A percentile compares a stretch with the other conserved stretches of the same genome.
Evolutionary conservation across 2,797 vertebrate genomes (phyloP).

Genomic region (Sebastiscus albofasciatus): DNA sequence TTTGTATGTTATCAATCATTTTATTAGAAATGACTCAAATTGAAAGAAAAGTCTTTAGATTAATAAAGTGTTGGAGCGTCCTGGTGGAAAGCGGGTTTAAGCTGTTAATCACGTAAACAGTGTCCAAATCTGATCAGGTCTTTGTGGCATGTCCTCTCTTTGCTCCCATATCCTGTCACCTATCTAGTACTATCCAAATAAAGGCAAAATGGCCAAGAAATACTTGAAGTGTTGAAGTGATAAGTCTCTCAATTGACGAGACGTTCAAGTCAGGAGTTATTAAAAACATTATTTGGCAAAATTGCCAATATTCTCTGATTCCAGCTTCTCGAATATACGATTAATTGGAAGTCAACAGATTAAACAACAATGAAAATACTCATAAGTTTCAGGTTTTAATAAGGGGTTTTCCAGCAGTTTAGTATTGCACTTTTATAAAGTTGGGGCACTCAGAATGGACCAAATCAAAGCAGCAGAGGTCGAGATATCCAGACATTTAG

Average conservation of each 20-base stretch:
- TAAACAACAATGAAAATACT: background rate
- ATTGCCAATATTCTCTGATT: background rate
- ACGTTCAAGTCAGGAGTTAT: background rate
- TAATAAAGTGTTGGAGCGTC: background rate
- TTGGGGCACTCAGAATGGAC: background rate
- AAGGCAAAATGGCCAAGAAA: background rate
- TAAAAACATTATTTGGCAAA: too few relatives aligned
- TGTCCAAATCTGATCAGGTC: background rate
- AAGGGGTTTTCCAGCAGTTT: background rate
- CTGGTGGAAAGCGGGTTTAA: background rate
- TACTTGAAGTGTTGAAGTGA: background rate
- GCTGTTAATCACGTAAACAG: background rate
- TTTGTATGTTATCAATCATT: background rate
- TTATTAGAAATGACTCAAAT: background rate
- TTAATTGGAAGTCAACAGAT: background rate
- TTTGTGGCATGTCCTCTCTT: background rate
- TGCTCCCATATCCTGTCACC: background rate
- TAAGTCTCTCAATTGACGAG: background rate
- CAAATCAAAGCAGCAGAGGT: background rate
- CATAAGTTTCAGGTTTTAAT: background rate
- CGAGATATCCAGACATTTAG: background rate
- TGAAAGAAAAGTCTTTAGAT: background rate
- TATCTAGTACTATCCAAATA: background rate
- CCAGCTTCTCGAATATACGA: background rate
- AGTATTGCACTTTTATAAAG: background rate